A percentile compares a stretch with the other conserved stretches of the same genome.
Conservation (phyloP, 30 jellyfish, hydroid and myxozoan species). For the Aurelia sp. region DNA sequence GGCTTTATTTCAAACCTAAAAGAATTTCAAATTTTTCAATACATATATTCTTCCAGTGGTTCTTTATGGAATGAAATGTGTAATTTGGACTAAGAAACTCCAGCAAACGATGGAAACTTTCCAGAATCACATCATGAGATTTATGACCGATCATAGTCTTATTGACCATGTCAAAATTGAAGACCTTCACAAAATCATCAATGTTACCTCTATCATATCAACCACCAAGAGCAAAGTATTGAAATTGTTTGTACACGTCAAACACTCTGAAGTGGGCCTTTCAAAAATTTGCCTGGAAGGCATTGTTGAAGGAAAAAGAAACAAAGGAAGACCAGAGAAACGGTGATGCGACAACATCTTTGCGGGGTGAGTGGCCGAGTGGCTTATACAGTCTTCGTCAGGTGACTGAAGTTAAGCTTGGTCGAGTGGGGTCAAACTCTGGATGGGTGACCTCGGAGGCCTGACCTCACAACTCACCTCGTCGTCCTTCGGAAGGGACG, state of each 20-base stretch:
- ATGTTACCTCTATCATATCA: too few relatives aligned
- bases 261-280: neutral
- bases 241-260: neutral
- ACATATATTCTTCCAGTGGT: too few relatives aligned
- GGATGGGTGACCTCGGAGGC: too few relatives aligned
- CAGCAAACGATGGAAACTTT: neutral
- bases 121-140: neutral
- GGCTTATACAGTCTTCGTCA: too few relatives aligned
- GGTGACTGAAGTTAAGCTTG: too few relatives aligned
- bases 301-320: neutral
- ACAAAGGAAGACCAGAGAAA: neutral
- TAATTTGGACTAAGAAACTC: neutral
- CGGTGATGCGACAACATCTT: neutral
- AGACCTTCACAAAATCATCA: neutral
- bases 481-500: too few relatives aligned
- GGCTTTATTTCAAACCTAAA: too few relatives aligned
- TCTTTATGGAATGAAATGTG: neutral
- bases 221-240: neutral
- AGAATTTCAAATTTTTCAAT: too few relatives aligned
- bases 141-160: neutral
- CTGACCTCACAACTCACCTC: too few relatives aligned
- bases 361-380: too few relatives aligned
- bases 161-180: neutral
- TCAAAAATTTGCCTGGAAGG: neutral
- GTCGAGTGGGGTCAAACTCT: too few relatives aligned